These are phyloP conservation scores for Myotis pilosus DNA, from an alignment of 2,797 vertebrate species.

Conservation along the genomic window DNA sequence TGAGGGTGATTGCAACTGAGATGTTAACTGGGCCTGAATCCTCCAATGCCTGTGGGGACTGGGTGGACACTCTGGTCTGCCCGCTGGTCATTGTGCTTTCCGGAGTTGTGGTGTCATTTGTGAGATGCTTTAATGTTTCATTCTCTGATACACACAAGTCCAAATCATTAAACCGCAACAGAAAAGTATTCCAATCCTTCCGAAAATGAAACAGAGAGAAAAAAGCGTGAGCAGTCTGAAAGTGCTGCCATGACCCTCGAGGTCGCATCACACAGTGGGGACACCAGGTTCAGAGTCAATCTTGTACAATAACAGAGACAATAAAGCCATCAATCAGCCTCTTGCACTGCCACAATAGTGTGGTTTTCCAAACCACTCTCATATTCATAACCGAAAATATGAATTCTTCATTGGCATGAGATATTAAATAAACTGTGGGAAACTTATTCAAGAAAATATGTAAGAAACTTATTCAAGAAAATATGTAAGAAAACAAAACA, in stretches of 20 bases:
- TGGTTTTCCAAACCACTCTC: not conserved
- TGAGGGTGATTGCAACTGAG: conserved; percentile 95
- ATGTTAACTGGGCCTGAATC: conserved; percentile 95
- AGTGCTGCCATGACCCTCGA: not conserved
- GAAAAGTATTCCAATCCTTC: conserved; percentile 99
- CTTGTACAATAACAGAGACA: not conserved
- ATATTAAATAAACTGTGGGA: not conserved
- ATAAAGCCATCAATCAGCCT: not conserved
- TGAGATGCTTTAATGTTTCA: conserved; percentile 95
- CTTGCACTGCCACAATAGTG: not conserved
- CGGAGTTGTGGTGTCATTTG: conserved; percentile 92
- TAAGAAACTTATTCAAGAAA: conserved; percentile 27
- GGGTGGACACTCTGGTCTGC: conserved; percentile 92
- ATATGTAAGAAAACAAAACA: not conserved
- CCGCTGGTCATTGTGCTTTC: conserved; percentile 93
- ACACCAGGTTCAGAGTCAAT: not conserved
- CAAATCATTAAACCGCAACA: conserved; percentile 96
- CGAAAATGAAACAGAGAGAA: conserved; percentile 51
- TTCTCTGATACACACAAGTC: conserved; percentile 99
- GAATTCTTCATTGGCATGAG: not conserved
- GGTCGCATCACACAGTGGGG: not conserved
- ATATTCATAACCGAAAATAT: not conserved
- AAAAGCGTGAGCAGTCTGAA: not conserved
- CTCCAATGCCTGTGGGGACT: conserved; percentile 91
- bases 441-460: not conserved